phyloP scores from a whole-genome alignment of 2,113 vertebrate genomes.

The Plecotus auritus region DNA sequence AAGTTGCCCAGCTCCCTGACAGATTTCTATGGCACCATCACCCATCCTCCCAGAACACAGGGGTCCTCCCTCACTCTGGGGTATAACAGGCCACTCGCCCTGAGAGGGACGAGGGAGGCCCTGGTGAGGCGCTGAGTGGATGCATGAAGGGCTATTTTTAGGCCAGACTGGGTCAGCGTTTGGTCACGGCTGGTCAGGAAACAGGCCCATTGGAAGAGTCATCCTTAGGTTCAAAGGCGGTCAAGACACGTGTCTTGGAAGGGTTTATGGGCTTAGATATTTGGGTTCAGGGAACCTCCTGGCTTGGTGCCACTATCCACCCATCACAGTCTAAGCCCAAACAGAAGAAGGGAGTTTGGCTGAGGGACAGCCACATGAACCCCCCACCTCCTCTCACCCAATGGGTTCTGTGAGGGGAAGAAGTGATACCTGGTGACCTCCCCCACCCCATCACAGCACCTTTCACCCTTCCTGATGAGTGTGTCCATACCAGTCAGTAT shows the following conservation, averaged over 20 bases:
- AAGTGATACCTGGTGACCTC: background rate
- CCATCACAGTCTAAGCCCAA: background rate
- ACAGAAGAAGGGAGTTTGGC: background rate
- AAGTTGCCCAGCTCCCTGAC: background rate
- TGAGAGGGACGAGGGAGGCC: background rate
- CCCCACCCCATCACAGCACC: background rate
- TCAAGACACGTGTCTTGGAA: background rate
- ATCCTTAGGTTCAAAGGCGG: background rate
- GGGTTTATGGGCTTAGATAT: background rate
- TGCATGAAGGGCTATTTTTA: conserved; percentile 36
- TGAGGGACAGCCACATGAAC: background rate
- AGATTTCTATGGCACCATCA: no score
- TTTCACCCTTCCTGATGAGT: background rate
- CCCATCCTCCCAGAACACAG: background rate
- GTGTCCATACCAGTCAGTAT: no score
- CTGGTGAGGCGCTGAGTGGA: background rate
- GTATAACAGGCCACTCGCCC: background rate
- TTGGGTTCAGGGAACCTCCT: background rate
- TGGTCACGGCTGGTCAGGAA: background rate
- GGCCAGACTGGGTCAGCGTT: background rate
- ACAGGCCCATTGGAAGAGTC: background rate
- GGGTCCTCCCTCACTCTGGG: background rate
- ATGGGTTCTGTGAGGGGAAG: background rate
- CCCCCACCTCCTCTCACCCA: background rate
- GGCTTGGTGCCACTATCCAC: background rate